A percentile compares a stretch with the other conserved stretches of the same genome.
These are phyloP conservation scores for Chionomys nivalis DNA, from an alignment of 2,113 vertebrate species.

Conservation along the genomic window DNA sequence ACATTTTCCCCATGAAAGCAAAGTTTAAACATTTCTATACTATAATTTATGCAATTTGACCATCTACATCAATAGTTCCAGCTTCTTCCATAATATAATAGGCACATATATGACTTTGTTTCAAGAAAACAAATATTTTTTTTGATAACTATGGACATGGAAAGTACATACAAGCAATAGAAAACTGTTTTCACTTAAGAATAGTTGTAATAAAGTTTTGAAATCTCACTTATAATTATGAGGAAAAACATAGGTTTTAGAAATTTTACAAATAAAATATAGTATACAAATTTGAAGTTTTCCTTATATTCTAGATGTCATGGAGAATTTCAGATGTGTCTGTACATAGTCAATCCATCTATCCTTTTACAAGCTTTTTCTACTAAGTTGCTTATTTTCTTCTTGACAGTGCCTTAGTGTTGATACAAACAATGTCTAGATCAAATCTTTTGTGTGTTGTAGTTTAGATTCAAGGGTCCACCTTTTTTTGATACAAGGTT, in stretches of 20 bases:
- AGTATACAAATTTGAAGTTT: background rate
- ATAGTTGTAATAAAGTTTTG: background rate
- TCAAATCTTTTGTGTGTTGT: background rate
- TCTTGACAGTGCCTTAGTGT: background rate
- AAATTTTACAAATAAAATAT: constrained; percentile 19
- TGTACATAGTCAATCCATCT: background rate
- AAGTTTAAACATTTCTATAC: background rate
- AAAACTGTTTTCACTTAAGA: background rate
- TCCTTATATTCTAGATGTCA: background rate
- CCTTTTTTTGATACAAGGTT: too few species aligned
- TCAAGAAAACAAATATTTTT: background rate
- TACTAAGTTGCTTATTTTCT: background rate
- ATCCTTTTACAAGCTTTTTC: background rate
- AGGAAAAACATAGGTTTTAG: background rate
- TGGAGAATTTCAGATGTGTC: background rate
- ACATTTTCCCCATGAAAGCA: background rate
- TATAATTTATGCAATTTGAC: background rate
- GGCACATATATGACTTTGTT: background rate
- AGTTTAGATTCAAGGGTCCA: background rate
- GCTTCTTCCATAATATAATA: background rate
- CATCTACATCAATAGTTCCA: background rate
- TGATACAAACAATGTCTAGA: background rate
- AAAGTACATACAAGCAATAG: background rate
- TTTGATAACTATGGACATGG: background rate
- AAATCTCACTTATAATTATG: background rate